Evolutionary conservation across 2,113 vertebrate genomes (phyloP).

Genomic region (Anseranas semipalmata): DNA sequence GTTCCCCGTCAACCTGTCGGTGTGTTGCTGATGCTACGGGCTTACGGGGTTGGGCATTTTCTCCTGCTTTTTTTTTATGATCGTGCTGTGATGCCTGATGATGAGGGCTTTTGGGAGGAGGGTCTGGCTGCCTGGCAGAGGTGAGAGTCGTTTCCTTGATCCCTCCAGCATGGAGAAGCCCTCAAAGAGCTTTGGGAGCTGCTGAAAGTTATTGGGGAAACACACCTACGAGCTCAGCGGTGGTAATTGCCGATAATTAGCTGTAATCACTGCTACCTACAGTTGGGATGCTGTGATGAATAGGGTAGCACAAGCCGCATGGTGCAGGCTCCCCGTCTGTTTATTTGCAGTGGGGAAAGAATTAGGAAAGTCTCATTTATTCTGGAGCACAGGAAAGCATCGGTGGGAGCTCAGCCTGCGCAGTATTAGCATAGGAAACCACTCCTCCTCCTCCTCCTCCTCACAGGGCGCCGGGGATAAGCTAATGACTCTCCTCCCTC

Average conservation of each 20-base stretch:
- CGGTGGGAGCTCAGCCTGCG: not conserved
- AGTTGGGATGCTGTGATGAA: not conserved
- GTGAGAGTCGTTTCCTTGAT: not conserved
- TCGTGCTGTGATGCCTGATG: rapidly evolving
- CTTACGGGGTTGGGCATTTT: not conserved
- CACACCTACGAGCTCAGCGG: not conserved
- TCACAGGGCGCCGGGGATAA: not conserved
- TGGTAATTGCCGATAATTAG: slow-evolving; percentile 36
- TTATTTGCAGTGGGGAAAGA: slow-evolving; percentile 35
- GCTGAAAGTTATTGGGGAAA: slow-evolving; percentile 16
- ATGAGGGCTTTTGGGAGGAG: not conserved
- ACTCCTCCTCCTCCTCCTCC: not conserved
- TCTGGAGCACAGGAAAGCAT: not conserved
- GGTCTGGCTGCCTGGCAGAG: not conserved
- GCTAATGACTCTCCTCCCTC: slow-evolving; percentile 46
- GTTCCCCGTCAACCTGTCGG: rapidly evolving
- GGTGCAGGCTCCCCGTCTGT: slow-evolving; percentile 17
- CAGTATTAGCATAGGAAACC: slow-evolving; percentile 10
- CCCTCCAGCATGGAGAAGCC: not conserved
- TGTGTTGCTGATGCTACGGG: rapidly evolving
- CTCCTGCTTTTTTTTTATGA: not conserved
- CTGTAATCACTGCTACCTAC: not conserved
- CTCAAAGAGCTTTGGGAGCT: slow-evolving; percentile 14
- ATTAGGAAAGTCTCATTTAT: slow-evolving; percentile 44
- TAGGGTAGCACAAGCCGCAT: not conserved